A percentile compares a stretch with the other conserved stretches of the same genome.
Evolutionary conservation across 2,113 vertebrate species (phyloP).

Genomic region (Taurulus bubalis): DNA sequence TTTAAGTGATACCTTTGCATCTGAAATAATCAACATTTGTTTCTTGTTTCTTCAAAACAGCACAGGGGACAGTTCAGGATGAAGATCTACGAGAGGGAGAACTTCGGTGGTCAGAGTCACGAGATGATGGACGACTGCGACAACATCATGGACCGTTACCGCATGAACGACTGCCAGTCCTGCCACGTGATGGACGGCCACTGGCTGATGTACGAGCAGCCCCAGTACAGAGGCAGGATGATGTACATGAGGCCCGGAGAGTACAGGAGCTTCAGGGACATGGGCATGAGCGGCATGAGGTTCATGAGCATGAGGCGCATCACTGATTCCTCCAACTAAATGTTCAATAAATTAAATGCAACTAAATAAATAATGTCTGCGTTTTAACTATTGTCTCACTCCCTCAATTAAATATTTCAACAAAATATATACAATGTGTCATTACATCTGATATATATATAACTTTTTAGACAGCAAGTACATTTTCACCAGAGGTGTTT

Average conservation of each 20-base stretch:
- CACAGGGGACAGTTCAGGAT: conserved; percentile 65
- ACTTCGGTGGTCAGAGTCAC: conserved; percentile 56
- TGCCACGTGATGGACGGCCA: conserved; percentile 74
- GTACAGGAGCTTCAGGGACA: conserved; percentile 72
- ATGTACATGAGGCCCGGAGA: conserved; percentile 76
- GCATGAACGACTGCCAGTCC: conserved; percentile 66
- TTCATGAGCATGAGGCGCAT: conserved; percentile 74
- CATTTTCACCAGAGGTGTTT: neutral
- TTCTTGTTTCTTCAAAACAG: conserved; percentile 21
- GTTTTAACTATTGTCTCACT: neutral
- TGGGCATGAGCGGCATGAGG: conserved; percentile 48
- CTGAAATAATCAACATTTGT: neutral
- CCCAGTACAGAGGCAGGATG: conserved; percentile 74
- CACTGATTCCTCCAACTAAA: conserved; percentile 43
- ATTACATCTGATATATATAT: neutral
- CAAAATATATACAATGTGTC: neutral
- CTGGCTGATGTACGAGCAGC: conserved; percentile 79
- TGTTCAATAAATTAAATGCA: neutral
- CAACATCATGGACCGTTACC: conserved; percentile 61
- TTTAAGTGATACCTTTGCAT: neutral
- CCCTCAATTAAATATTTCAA: neutral
- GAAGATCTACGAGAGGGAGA: conserved; percentile 74
- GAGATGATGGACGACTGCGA: conserved; percentile 69
- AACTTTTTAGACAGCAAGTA: neutral
- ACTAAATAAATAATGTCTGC: conserved; percentile 25